Base-by-base conservation (phyloP, 1,140 invertebrate species). In the Plectrocnemia conspersa region DNA sequence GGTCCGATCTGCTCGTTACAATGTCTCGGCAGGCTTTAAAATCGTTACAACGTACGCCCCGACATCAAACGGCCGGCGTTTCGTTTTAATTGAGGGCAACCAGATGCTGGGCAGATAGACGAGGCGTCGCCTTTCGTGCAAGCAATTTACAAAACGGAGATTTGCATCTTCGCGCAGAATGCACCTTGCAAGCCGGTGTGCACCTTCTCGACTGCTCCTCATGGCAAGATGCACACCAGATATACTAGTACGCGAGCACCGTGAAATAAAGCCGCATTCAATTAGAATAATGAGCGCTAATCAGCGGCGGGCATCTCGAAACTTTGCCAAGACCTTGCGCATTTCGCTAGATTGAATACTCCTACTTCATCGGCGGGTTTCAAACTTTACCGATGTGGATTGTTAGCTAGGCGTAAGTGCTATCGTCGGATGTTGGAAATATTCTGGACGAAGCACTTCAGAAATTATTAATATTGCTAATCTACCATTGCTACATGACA, bases 251-350 rank as follows among this genome's bases (percentile, higher is more conserved):
- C n/a, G 3, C 10, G 1, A 3, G 18, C 3, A 27, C 16, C 19
- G n/a, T 16, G 42, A 2, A 46, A 16, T 23, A 22, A 46, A 15
- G 42, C 42, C 16, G 23, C 23, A 46, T 46, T 46, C 42, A 46
- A 46, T 46, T 46, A 46, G 22, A 46, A 46, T 46, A 46, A 46
- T 46, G 42, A 46, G 42, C 16, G 32, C 23, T 46, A 22, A 46
- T 46, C 42, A 15, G 25, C 40, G 13, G n/a, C n/a, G n/a, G n/a
- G n/a, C n/a, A n/a, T n/a, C n/a, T n/a, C n/a, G n/a, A n/a, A n/a
- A n/a, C n/a, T n/a, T n/a, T n/a, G n/a, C n/a, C 36, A 21, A n/a
- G 40, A 19, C 3, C 19, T 23, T 21, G 19, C 16, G 21, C 22
- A 11, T n/a, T 7, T 22, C 16, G 27, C 36, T 13, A 10, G 36